Evolutionary conservation across 1,140 invertebrate species (phyloP), one percentile per base, ranked within the genome.

Genomic region (Sitodiplosis mosellana): DNA sequence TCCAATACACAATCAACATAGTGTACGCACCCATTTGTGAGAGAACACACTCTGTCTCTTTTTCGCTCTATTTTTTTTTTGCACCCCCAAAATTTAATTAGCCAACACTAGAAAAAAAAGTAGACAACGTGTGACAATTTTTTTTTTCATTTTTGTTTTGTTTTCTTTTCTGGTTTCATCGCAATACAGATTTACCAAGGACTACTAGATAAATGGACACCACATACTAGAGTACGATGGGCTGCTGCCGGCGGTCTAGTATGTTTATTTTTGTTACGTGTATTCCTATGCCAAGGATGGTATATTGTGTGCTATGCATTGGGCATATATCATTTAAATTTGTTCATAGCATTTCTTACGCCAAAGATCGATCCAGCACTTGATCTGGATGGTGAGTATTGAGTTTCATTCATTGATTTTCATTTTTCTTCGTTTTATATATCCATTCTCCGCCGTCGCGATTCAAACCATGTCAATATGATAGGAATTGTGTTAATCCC

Each of bases 341-440:
- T 99, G 64, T 97, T 99, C 70, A 94, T 99, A 71, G 90, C 91
- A 70, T 99, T 99, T 75, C 77, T 99, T 49, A 94, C 95, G 60
- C 95, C 96, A 59, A 98, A 97, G 76, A 95, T 96, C 60, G 93
- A 99, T 77, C 95, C 94, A 55, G 87, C 87, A 34, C 78, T 92
- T 71, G 78, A 91, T 68, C 88, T 88, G 67, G 85, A 89, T 70
- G 87, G 87, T 84, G 75, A 71, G 57, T 51, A 46, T 38, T 15
- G 17, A 43, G 18, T 43, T 43, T 18, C n/a, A n/a, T n/a, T 18
- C 37, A 6, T 40, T 40, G 4, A 5, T 3, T 40, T 38, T 38
- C 17, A 6, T 38, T 38, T 38, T 38, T 38, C 12, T 17, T 27
- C 27, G 27, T 3, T 27, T 27, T 27, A 10, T 27, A 4, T 40